These are phyloP conservation scores for Clinocottus analis DNA, from an alignment of 2,113 vertebrate genomes.

Conservation along the genomic window DNA sequence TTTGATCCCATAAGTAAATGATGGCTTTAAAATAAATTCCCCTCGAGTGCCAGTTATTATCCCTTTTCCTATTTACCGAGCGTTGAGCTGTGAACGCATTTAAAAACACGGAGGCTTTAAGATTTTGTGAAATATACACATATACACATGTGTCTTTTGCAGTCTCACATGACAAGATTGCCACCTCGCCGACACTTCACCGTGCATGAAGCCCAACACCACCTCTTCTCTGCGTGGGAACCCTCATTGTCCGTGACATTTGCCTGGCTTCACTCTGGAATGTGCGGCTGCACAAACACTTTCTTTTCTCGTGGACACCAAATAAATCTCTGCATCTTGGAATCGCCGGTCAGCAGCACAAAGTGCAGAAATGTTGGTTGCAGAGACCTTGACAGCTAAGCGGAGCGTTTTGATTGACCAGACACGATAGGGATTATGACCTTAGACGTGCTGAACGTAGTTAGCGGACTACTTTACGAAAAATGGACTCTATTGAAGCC, in stretches of 20 bases:
- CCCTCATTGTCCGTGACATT: neutral
- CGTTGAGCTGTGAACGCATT: neutral
- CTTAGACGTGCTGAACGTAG: neutral
- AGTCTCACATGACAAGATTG: slow-evolving; percentile 14
- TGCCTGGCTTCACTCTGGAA: neutral
- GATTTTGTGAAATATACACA: neutral
- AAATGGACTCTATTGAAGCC: neutral
- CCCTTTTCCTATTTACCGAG: neutral
- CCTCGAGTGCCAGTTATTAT: neutral
- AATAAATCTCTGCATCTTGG: neutral
- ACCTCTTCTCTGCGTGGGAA: neutral
- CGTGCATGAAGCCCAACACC: neutral
- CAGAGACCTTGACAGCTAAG: neutral
- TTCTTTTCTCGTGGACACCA: neutral
- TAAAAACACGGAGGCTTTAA: neutral
- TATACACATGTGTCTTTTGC: slow-evolving; percentile 1
- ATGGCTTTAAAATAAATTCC: neutral
- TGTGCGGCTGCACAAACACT: neutral
- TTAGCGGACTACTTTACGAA: neutral
- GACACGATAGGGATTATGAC: too few relatives aligned
- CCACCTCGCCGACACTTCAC: neutral
- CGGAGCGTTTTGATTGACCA: too few relatives aligned
- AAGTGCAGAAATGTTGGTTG: neutral
- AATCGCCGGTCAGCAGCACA: too few relatives aligned
- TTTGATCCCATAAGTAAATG: neutral